Evolutionary conservation across 2,888 invertebrate species (phyloP).

Genomic region (Dysmachus trigonus): DNA sequence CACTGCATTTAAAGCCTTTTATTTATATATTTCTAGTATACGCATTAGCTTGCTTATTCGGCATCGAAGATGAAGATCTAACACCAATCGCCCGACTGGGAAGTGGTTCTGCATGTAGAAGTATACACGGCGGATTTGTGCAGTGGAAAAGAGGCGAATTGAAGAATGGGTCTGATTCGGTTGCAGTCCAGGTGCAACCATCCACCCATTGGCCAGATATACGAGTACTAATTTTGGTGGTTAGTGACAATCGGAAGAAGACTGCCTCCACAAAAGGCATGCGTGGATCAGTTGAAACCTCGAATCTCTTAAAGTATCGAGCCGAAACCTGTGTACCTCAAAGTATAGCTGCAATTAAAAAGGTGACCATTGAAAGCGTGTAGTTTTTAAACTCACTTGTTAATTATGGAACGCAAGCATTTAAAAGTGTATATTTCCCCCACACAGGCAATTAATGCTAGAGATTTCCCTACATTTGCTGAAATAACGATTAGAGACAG

Average conservation of each 20-base stretch:
- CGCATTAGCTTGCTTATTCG: conserved; percentile 80
- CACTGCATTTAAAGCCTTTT: no score
- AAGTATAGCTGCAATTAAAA: conserved; percentile 69
- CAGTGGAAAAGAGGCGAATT: conserved; percentile 82
- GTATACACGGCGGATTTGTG: conserved; percentile 94
- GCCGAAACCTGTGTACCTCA: conserved; percentile 77
- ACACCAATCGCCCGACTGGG: conserved; percentile 83
- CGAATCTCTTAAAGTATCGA: conserved; percentile 81
- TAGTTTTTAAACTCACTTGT: no score
- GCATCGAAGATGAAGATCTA: conserved; percentile 78
- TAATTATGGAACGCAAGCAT: background rate
- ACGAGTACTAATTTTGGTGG: conserved; percentile 87
- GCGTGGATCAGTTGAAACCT: conserved; percentile 82
- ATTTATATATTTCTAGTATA: conserved; percentile 66
- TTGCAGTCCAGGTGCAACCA: conserved; percentile 78
- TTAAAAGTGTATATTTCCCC: background rate
- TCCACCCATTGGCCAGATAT: conserved; percentile 89
- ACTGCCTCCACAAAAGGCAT: conserved; percentile 90
- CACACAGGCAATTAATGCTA: conserved; percentile 66
- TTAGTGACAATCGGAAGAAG: conserved; percentile 83
- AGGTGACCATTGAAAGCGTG: conserved; percentile 56
- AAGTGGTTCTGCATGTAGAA: conserved; percentile 97
- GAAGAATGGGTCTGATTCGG: conserved; percentile 76
- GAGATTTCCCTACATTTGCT: conserved; percentile 86
- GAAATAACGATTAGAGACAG: conserved; percentile 96